Conservation (phyloP, 2,797 vertebrate species). For the Galago senegalensis region DNA sequence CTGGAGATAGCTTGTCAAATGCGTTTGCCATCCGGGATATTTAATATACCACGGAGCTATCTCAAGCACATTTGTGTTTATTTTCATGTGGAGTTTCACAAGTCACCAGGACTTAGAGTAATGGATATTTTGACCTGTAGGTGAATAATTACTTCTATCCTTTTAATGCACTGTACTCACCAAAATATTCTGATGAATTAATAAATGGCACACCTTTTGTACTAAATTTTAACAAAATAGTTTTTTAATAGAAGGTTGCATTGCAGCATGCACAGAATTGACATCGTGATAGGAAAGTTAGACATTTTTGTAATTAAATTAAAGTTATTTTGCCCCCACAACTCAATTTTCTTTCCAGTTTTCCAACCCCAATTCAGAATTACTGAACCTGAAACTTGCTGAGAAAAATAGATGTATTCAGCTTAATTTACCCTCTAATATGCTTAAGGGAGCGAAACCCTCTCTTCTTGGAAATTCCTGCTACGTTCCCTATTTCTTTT, state of each 20-base stretch:
- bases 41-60: slow-evolving; percentile 62
- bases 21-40: slow-evolving; percentile 53
- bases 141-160: slow-evolving; percentile 70
- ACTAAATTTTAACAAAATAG: slow-evolving; percentile 40
- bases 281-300: not conserved
- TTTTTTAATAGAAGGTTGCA: not conserved
- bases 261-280: not conserved
- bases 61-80: not conserved
- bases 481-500: too few relatives aligned
- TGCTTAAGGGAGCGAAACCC: not conserved
- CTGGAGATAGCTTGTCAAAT: slow-evolving; percentile 62
- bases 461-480: not conserved
- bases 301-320: slow-evolving; percentile 74
- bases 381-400: slow-evolving; percentile 77
- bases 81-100: slow-evolving; percentile 45
- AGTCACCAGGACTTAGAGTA: slow-evolving; percentile 70
- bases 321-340: slow-evolving; percentile 71
- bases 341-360: slow-evolving; percentile 68
- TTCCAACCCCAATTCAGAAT: slow-evolving; percentile 75
- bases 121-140: slow-evolving; percentile 45
- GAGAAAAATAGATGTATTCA: slow-evolving; percentile 32
- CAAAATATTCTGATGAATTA: slow-evolving; percentile 63
- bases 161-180: not conserved
- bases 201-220: slow-evolving; percentile 54
- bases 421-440: not conserved